Percentiles rank a stretch among this genome's conserved stretches.
Conservation (phyloP, 2,888 invertebrate genomes). For the Lasioglossum morio region DNA sequence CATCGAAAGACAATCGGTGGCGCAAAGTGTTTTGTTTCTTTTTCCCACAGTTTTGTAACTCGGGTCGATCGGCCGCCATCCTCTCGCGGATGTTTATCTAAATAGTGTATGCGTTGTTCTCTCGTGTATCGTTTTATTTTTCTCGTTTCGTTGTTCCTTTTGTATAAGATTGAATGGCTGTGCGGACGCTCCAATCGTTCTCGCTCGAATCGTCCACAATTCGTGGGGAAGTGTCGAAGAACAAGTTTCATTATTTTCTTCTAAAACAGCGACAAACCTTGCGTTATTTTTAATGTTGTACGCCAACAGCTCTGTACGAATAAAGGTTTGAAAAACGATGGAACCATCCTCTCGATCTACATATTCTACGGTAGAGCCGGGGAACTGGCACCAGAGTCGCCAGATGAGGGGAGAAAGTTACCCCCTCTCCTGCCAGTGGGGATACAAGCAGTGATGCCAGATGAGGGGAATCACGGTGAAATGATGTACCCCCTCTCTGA, state of each 20-base stretch:
- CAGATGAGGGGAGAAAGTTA: too few species aligned
- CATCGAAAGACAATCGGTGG: background rate
- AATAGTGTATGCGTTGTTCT: conserved; percentile 55
- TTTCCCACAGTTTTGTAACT: background rate
- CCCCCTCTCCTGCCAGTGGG: too few species aligned
- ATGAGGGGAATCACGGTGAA: too few species aligned
- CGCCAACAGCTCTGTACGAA: conserved; percentile 70
- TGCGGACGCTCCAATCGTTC: conserved; percentile 70
- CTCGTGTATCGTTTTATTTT: conserved; percentile 64
- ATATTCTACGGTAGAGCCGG: background rate
- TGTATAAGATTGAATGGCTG: conserved; percentile 36
- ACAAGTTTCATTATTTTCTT: conserved; percentile 72
- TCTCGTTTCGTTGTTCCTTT: background rate
- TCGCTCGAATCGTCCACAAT: conserved; percentile 73
- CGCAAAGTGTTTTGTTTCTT: background rate
- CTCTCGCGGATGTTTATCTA: conserved; percentile 50
- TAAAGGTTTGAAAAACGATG: conserved; percentile 72
- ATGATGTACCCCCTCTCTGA: too few species aligned
- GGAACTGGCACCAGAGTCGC: too few species aligned
- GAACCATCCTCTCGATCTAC: background rate
- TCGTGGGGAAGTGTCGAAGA: conserved; percentile 58
- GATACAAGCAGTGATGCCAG: too few species aligned
- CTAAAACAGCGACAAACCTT: conserved; percentile 67
- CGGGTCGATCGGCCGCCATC: background rate
- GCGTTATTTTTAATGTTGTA: conserved; percentile 74